Evolutionary conservation across 2,797 vertebrate genomes (phyloP), one percentile per base, ranked within the genome.

Genomic region (Acanthurus leucopareius): DNA sequence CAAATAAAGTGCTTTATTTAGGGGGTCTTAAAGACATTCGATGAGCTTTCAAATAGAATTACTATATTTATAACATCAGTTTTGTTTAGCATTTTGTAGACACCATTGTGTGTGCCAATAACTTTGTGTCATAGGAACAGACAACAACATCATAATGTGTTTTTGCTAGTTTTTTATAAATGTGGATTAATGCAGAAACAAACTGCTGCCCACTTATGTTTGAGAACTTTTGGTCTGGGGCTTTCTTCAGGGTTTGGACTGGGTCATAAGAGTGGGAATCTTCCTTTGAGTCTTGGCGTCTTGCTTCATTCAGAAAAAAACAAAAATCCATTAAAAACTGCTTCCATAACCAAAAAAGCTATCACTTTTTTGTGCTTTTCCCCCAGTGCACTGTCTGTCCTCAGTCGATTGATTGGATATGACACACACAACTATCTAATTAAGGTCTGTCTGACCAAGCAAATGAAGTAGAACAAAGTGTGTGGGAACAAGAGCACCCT

Each of bases 361-460:
- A 42, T 2, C 14, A 35, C 1, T 25, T 13, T 48, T 38, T 2
- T 35, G 28, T 13, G 16, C 35, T 61, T 32, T 25, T 42, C 14
- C 45, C 65, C 32, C 47, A 51, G 35, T 42, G 11, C n/a, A 22
- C 16, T 57, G 20, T 44, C 49, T 38, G 32, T 59, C 38, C 57
- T 54, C 7, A n/a, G 32, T 58, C 20, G 13, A 5, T 1, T 42
- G 32, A 73, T 22, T 62, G 62, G 49, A 32, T 62, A 7, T 10
- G 54, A 60, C 28, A 79, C 62, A 79, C 62, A 49, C 49, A 32
- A 53, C 47, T 17, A 40, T 3, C 40, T n/a, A 48, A 68, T n/a
- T 47, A 70, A 52, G 47, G 35, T 51, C 56, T 51, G 45, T 42
- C 44, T 56, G 20, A 48, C 40, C 28, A 5, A 32, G 28, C 25